Evolutionary conservation across 2,888 invertebrate genomes (phyloP), one percentile per base, ranked within the genome.

Genomic region (Drosophila meridiana): DNA sequence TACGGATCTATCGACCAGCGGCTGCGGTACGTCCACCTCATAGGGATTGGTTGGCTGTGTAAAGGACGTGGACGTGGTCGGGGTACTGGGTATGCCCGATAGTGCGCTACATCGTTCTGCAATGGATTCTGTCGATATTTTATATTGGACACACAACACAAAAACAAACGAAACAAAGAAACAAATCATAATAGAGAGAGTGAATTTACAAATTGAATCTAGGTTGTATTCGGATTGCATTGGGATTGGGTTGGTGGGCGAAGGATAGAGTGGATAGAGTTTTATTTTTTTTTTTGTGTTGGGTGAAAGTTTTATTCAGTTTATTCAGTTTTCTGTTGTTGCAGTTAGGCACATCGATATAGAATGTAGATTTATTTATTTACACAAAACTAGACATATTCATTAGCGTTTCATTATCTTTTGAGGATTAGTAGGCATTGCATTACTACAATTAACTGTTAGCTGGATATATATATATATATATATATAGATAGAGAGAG

Each of bases 91-190:
- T 74, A 87, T 90, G 86, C 94, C 94, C 89, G 95, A 94, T 92
- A 92, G 88, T 89, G 96, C 96, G 91, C 96, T 96, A 94, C 96
- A 96, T 94, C 96, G 94, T 93, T 96, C 96, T 96, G 94, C 70
- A 94, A 94, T 90, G 85, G 78, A 83, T 78, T 82, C 83, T 86
- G 59, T 80, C 68, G 87, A 86, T 86, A 80, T 83, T 76, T 83
- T 83, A 80, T 80, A 73, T 76, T 79, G 61, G 62, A 72, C 83
- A 80, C 83, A 79, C 82, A 78, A 77, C 70, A 75, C 80, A 81
- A 79, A 67, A 69, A 76, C 48, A 62, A 65, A 61, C 60, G 58
- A 53, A 36, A 38, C 28, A 38, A 40, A 30, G n/a, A 64, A 59
- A 57, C 38, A 38, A 50, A 58, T 68, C 36, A 38, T 60, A 67